phyloP scores from a whole-genome alignment of 2,888 invertebrate species.

The Lasioglossum zephyrum region DNA sequence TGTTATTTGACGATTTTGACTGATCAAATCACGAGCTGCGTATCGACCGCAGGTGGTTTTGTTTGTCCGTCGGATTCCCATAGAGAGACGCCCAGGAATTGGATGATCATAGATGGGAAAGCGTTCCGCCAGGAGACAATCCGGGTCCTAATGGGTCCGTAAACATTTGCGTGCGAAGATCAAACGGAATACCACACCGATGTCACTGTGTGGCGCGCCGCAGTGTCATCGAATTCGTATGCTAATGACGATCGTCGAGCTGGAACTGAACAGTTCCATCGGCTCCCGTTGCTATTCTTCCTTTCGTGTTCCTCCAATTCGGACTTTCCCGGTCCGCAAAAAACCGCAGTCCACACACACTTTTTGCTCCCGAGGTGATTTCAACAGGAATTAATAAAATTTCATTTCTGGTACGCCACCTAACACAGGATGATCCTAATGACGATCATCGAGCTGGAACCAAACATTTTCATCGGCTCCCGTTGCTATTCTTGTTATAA shows the following conservation, averaged over 20 bases:
- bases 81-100: slow-evolving; percentile 24
- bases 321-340: background rate
- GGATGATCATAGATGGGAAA: slow-evolving; percentile 34
- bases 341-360: background rate
- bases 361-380: too few relatives aligned
- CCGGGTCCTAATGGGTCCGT: slow-evolving; percentile 75
- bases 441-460: too few relatives aligned
- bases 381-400: background rate
- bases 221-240: slow-evolving; percentile 67
- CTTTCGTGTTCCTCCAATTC: background rate
- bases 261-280: background rate
- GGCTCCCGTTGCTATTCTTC: background rate
- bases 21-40: slow-evolving; percentile 45
- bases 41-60: slow-evolving; percentile 48
- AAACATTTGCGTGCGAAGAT: slow-evolving; percentile 79
- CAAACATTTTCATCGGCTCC: too few relatives aligned
- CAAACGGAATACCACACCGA: slow-evolving; percentile 76
- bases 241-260: slow-evolving; percentile 37
- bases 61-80: slow-evolving; percentile 36
- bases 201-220: slow-evolving; percentile 58
- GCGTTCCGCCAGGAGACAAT: slow-evolving; percentile 42
- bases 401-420: background rate
- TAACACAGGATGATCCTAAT: too few relatives aligned
- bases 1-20: slow-evolving; percentile 41
- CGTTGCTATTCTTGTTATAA: too few relatives aligned